phyloP scores from a whole-genome alignment of 1,140 invertebrate species.

The Penaeus indicus region DNA sequence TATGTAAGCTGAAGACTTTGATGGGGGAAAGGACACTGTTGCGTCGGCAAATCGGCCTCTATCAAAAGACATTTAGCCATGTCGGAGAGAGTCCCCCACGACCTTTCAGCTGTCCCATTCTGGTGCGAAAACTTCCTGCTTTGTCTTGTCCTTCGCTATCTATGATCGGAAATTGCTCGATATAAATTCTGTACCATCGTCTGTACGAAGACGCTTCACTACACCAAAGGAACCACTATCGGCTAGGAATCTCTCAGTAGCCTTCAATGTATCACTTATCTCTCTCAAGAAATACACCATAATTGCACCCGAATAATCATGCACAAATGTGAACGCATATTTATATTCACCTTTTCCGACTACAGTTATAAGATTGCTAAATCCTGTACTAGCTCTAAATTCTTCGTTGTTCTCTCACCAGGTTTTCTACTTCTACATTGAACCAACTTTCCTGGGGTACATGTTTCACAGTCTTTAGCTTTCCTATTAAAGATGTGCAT shows the following conservation, averaged over 20 bases:
- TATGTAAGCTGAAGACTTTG: conserved; percentile 13
- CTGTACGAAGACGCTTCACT: background rate
- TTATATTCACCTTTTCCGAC: background rate
- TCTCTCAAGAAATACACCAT: conserved; percentile 19
- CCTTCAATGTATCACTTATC: conserved; percentile 26
- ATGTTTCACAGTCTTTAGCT: too few species aligned
- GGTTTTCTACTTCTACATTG: too few species aligned
- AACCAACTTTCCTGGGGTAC: too few species aligned
- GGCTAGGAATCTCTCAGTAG: conserved; percentile 15
- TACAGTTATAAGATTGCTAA: background rate
- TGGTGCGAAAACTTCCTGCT: conserved; percentile 30
- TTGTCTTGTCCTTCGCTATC: conserved; percentile 9
- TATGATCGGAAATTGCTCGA: conserved; percentile 7
- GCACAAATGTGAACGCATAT: conserved; percentile 17
- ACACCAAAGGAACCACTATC: background rate
- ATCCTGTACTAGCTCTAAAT: too few species aligned
- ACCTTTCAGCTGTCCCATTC: conserved; percentile 38
- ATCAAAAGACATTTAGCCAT: conserved; percentile 34
- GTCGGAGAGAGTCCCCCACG: conserved; percentile 22
- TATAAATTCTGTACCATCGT: conserved; percentile 5
- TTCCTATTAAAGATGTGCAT: too few species aligned
- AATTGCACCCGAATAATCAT: conserved; percentile 20
- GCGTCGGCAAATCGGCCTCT: conserved; percentile 35
- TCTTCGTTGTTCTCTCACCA: too few species aligned
- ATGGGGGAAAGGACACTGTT: conserved; percentile 9